These are phyloP conservation scores for Pterostichus madidus DNA, from an alignment of 2,888 invertebrate species.

Conservation along the genomic window DNA sequence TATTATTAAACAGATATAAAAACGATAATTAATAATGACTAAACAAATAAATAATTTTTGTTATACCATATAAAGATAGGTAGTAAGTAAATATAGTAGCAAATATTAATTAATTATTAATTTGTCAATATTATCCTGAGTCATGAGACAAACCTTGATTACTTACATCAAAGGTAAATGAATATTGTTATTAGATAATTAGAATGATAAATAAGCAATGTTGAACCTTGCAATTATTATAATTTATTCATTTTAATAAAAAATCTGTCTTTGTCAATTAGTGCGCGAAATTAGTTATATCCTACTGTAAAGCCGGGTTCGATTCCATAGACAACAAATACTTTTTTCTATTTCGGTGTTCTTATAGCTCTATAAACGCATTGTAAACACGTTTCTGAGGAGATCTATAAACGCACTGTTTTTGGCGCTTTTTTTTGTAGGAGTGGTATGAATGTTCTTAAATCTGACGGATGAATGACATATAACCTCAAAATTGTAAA, in stretches of 20 bases:
- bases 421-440: too few relatives aligned
- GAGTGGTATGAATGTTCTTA: too few relatives aligned
- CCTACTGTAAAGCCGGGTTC: neutral
- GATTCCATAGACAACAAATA: too few relatives aligned
- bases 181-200: slow-evolving; percentile 37
- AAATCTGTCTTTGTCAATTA: slow-evolving; percentile 4
- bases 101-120: slow-evolving; percentile 28
- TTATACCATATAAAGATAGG: slow-evolving; percentile 5
- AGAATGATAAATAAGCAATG: slow-evolving; percentile 14
- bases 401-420: too few relatives aligned
- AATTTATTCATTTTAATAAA: slow-evolving; percentile 32
- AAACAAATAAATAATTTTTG: slow-evolving; percentile 9
- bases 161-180: slow-evolving; percentile 36
- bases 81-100: neutral
- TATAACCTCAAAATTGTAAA: too few relatives aligned
- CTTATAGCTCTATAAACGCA: too few relatives aligned
- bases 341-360: too few relatives aligned
- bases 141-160: slow-evolving; percentile 22
- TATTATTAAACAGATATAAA: slow-evolving; percentile 1
- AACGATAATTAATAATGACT: slow-evolving; percentile 16
- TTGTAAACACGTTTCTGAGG: too few relatives aligned
- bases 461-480: too few relatives aligned
- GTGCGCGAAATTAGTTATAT: neutral
- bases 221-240: slow-evolving; percentile 23
- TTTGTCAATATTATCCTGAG: slow-evolving; percentile 32